Conservation (phyloP, 2,797 vertebrate species). For the Oceanodroma leucorhoa region DNA sequence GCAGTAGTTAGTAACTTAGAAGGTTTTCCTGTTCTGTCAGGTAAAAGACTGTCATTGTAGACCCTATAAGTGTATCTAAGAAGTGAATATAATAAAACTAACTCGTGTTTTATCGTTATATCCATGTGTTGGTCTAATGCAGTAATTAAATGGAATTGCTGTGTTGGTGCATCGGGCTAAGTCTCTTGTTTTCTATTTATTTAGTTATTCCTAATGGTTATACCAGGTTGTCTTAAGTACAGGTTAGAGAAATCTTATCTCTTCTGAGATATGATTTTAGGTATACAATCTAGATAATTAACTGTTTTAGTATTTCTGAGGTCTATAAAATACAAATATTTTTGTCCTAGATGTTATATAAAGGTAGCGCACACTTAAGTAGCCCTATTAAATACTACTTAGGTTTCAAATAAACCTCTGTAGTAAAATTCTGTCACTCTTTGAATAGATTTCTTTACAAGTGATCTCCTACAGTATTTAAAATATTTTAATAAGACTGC, state of each 20-base stretch:
- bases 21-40: background rate
- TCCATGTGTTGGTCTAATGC: background rate
- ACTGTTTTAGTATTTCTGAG: background rate
- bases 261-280: background rate
- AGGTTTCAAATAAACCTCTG: background rate
- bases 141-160: background rate
- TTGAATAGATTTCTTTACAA: background rate
- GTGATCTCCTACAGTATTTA: background rate
- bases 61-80: background rate
- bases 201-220: background rate
- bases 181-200: background rate
- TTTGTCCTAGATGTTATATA: background rate
- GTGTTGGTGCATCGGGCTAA: rapidly evolving
- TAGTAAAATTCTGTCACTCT: background rate
- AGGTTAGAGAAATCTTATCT: background rate
- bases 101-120: background rate
- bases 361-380: background rate
- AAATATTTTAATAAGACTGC: background rate
- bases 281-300: background rate
- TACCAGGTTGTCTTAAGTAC: background rate
- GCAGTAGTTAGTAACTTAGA: background rate
- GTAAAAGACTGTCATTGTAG: background rate
- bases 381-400: background rate
- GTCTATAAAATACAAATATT: background rate
- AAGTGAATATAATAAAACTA: background rate